phyloP scores from a whole-genome alignment of 2,888 invertebrate species.

The Pollenia angustigena region DNA sequence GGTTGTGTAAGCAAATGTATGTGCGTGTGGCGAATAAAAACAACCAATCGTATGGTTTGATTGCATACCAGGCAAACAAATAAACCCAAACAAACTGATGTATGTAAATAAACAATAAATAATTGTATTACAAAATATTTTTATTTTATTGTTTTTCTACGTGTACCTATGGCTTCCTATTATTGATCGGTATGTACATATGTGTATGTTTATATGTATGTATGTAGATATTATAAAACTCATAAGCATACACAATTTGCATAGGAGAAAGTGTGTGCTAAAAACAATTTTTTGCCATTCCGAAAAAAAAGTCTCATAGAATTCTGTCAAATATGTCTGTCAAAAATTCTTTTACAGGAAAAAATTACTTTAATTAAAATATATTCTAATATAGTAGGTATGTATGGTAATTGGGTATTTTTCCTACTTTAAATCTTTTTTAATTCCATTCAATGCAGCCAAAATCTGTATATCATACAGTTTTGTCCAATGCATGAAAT shows the following conservation, averaged over 20 bases:
- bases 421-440: background rate
- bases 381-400: no score
- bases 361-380: no score
- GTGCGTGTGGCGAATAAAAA: conserved; percentile 3
- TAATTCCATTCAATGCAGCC: background rate
- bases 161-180: background rate
- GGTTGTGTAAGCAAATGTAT: background rate
- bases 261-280: no score
- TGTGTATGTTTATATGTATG: background rate
- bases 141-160: conserved; percentile 17
- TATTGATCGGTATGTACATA: background rate
- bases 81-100: conserved; percentile 39
- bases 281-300: no score
- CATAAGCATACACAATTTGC: no score
- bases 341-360: no score
- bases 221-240: background rate
- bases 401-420: no score
- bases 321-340: no score
- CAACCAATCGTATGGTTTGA: conserved; percentile 57
- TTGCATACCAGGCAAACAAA: conserved; percentile 40
- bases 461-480: background rate
- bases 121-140: conserved; percentile 54
- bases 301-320: no score
- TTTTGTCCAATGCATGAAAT: background rate
- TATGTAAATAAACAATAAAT: conserved; percentile 41